A percentile compares a stretch with the other conserved stretches of the same genome.
These are phyloP conservation scores for Battus philenor DNA, from an alignment of 1,140 invertebrate species.

Conservation along the genomic window DNA sequence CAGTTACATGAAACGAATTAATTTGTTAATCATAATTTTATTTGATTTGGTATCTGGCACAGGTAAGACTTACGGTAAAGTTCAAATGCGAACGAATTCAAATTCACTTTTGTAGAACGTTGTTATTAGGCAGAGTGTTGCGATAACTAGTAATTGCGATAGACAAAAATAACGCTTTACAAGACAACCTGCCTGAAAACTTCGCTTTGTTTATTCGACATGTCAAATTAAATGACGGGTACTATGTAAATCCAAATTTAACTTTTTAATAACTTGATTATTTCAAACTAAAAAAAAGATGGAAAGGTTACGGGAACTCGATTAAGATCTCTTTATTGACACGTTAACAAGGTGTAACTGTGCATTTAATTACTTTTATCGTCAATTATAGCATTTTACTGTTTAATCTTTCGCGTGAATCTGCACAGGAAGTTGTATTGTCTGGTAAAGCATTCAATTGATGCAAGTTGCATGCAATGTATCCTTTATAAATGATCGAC, in stretches of 20 bases:
- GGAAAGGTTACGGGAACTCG: neutral
- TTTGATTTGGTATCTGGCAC: too few relatives aligned
- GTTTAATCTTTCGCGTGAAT: constrained; percentile 28
- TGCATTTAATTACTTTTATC: constrained; percentile 39
- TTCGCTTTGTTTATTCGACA: too few relatives aligned
- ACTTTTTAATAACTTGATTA: neutral
- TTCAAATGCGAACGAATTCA: too few relatives aligned
- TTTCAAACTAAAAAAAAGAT: neutral
- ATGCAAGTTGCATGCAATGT: constrained; percentile 32
- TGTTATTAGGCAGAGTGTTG: too few relatives aligned
- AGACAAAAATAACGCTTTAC: too few relatives aligned
- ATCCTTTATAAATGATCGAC: constrained; percentile 37
- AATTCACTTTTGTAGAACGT: too few relatives aligned
- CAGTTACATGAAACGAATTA: too few relatives aligned
- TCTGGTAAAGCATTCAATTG: constrained; percentile 49
- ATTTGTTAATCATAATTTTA: too few relatives aligned
- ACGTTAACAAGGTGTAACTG: constrained; percentile 24
- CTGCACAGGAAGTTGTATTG: constrained; percentile 53
- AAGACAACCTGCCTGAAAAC: too few relatives aligned
- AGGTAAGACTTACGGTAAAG: too few relatives aligned
- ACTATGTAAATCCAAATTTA: neutral
- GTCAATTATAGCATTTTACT: constrained; percentile 33
- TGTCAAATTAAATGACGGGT: too few relatives aligned
- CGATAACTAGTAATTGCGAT: too few relatives aligned
- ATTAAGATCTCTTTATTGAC: neutral